Percentiles rank a stretch among this genome's conserved stretches.
Evolutionary conservation across 1,140 invertebrate genomes (phyloP).

Genomic region (Eciton burchellii): DNA sequence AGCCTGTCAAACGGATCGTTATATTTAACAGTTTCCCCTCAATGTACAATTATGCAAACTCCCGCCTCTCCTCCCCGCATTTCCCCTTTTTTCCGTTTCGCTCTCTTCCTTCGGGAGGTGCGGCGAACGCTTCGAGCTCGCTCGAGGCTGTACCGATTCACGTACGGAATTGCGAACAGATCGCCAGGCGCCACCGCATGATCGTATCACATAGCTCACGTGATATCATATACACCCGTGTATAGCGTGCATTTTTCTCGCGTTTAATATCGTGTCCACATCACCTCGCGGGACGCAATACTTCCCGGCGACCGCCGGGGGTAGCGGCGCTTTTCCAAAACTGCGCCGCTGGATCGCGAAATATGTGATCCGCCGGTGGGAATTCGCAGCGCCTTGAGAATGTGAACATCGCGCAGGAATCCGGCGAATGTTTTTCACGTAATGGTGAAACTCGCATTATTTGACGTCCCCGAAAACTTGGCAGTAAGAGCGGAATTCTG

Average conservation of each 20-base stretch:
- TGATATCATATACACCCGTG: neutral
- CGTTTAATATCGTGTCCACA: conserved; percentile 50
- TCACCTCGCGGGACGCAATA: conserved; percentile 50
- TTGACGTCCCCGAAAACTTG: conserved; percentile 52
- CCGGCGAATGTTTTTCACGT: conserved; percentile 52
- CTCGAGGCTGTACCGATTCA: no score
- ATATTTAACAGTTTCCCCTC: neutral
- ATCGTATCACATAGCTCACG: neutral
- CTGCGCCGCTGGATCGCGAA: conserved; percentile 46
- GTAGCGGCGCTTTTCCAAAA: conserved; percentile 52
- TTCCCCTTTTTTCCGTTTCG: neutral
- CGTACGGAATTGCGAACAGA: neutral
- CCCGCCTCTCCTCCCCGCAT: neutral
- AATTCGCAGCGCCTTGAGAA: conserved; percentile 57
- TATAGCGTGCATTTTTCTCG: neutral
- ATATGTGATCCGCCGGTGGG: conserved; percentile 47
- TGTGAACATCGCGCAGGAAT: conserved; percentile 59
- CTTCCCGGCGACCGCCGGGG: conserved; percentile 3
- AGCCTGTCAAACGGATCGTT: conserved; percentile 61
- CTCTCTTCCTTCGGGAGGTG: neutral
- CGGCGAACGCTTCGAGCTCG: no score
- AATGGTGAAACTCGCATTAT: conserved; percentile 57
- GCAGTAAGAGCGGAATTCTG: conserved; percentile 55
- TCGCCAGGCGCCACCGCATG: neutral
- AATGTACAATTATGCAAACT: conserved; percentile 14